These are phyloP conservation scores for Arothron firmamentum DNA, from an alignment of 2,113 vertebrate species.

Conservation along the genomic window DNA sequence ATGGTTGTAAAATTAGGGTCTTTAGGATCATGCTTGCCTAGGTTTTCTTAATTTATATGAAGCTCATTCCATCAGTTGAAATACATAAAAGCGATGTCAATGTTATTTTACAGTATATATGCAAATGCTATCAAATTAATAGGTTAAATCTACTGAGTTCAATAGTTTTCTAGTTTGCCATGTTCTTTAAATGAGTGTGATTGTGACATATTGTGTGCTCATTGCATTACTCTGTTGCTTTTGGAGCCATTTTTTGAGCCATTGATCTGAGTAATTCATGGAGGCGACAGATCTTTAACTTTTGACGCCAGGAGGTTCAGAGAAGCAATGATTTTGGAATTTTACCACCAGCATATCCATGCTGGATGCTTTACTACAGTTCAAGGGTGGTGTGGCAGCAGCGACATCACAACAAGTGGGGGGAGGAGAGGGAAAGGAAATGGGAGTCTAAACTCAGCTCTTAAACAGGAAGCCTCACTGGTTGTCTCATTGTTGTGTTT, in stretches of 20 bases:
- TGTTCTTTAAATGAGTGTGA: slow-evolving; percentile 22
- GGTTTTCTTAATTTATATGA: too few species aligned
- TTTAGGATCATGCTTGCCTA: too few species aligned
- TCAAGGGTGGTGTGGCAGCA: slow-evolving; percentile 53
- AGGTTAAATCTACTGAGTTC: too few species aligned
- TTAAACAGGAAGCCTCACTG: slow-evolving; percentile 70
- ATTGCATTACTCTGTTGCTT: slow-evolving; percentile 33
- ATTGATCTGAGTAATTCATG: too few species aligned
- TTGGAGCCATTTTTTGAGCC: slow-evolving; percentile 37
- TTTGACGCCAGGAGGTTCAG: not conserved
- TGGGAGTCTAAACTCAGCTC: slow-evolving; percentile 69
- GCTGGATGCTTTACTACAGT: slow-evolving; percentile 3
- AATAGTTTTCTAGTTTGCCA: too few species aligned
- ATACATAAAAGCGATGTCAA: too few species aligned
- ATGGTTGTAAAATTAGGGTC: too few species aligned
- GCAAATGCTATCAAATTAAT: too few species aligned
- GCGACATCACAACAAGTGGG: slow-evolving; percentile 19
- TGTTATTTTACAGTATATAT: too few species aligned
- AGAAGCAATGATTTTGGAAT: not conserved
- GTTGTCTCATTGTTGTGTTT: slow-evolving; percentile 73
- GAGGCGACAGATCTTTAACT: too few species aligned
- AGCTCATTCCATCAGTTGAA: too few species aligned
- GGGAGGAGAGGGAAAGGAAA: slow-evolving; percentile 55
- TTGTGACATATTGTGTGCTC: slow-evolving; percentile 27
- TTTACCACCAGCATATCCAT: not conserved